Conservation (phyloP, 2,888 invertebrate genomes). For the Linyphia triangularis region DNA sequence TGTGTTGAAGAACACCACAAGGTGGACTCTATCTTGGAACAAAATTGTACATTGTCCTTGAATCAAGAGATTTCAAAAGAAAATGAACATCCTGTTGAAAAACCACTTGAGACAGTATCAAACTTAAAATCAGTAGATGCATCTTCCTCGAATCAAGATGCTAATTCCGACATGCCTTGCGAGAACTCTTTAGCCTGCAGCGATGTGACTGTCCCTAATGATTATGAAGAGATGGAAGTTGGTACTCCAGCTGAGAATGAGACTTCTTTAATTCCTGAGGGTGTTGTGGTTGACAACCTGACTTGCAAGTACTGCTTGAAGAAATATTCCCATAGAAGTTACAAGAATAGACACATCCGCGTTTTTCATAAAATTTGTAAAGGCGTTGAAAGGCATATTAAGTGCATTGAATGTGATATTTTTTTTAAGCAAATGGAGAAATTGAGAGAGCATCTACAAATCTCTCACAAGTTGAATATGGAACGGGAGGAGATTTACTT, state of each 20-base stretch:
- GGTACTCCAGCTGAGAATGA: neutral
- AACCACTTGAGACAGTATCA: too few relatives aligned
- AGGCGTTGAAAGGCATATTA: conserved; percentile 12
- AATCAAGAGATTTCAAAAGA: too few relatives aligned
- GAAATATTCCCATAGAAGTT: conserved; percentile 2
- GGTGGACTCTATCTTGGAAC: too few relatives aligned
- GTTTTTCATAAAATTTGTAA: conserved; percentile 38
- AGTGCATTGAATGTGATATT: conserved; percentile 48
- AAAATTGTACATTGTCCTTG: too few relatives aligned
- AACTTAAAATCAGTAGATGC: too few relatives aligned
- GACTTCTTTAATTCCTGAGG: neutral
- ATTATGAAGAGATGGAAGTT: too few relatives aligned
- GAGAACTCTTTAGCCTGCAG: too few relatives aligned
- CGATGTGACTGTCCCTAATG: too few relatives aligned
- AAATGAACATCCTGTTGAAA: too few relatives aligned
- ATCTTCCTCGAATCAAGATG: too few relatives aligned
- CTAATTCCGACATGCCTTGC: too few relatives aligned
- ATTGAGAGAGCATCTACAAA: conserved; percentile 33
- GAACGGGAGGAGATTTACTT: conserved; percentile 26
- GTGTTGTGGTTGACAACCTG: conserved; percentile 13
- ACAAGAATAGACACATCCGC: conserved; percentile 44
- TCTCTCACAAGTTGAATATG: conserved; percentile 40
- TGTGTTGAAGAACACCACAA: too few relatives aligned
- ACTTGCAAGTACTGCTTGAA: conserved; percentile 31
- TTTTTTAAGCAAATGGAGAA: conserved; percentile 32